These are phyloP conservation scores for Cataglyphis altisquamis DNA, from an alignment of 2,888 invertebrate species.

Conservation along the genomic window DNA sequence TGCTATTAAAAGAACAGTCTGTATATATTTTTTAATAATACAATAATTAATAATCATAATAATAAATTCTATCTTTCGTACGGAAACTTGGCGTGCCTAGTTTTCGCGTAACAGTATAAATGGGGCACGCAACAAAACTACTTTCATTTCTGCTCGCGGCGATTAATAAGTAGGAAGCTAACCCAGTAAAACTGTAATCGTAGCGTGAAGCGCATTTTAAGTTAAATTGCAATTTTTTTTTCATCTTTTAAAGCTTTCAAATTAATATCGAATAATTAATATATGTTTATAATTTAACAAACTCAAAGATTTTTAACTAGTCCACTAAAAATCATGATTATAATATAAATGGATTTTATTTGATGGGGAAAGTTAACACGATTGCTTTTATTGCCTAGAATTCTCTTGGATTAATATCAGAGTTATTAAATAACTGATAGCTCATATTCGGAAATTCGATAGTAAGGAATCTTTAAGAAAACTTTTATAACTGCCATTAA, in stretches of 20 bases:
- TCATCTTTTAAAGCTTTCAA: not conserved
- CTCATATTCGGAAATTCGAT: not conserved
- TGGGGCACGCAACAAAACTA: conserved; percentile 49
- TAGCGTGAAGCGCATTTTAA: not conserved
- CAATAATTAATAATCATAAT: not conserved
- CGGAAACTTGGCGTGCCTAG: conserved; percentile 21
- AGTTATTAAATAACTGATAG: not conserved
- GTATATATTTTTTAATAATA: not conserved
- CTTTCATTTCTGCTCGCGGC: conserved; percentile 57
- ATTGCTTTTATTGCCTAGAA: not conserved
- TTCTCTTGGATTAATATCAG: not conserved
- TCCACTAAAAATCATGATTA: not conserved
- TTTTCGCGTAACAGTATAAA: conserved; percentile 44
- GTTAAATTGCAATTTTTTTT: not conserved
- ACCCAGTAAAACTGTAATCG: conserved; percentile 27
- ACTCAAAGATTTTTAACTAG: not conserved
- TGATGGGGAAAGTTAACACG: not conserved
- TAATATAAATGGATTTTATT: not conserved
- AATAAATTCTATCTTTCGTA: not conserved
- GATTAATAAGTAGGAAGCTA: conserved; percentile 54
- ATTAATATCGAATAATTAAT: not conserved
- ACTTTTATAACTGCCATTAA: not conserved
- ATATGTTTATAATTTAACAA: not conserved
- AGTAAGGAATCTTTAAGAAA: not conserved
- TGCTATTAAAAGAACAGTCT: not conserved